Conservation (phyloP, 2,113 vertebrate species). For the Eira barbara region DNA sequence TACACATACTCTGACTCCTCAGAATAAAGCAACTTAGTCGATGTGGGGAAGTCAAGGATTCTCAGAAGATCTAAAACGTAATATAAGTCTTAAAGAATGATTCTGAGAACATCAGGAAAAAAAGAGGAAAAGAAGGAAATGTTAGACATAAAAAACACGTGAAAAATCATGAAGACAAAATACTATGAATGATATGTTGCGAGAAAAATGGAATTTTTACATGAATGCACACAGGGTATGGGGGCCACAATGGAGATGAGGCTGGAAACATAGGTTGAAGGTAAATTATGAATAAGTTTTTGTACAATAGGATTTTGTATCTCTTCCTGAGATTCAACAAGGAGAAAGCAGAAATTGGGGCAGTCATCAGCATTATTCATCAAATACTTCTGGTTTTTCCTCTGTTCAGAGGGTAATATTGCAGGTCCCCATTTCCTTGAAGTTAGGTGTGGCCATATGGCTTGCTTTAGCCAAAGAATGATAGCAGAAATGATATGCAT, state of each 20-base stretch:
- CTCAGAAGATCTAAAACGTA: background rate
- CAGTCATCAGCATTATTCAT: background rate
- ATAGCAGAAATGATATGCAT: background rate
- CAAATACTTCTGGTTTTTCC: background rate
- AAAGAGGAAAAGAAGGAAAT: background rate
- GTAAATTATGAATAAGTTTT: background rate
- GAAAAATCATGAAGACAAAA: background rate
- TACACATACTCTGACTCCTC: background rate
- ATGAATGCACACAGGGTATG: rapidly evolving
- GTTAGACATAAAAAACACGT: background rate
- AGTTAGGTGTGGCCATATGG: background rate
- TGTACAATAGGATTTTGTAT: background rate
- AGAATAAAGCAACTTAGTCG: background rate
- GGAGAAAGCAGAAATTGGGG: background rate
- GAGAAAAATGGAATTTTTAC: background rate
- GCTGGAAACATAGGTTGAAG: background rate
- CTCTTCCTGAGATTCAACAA: background rate
- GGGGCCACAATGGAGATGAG: rapidly evolving
- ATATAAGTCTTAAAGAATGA: background rate
- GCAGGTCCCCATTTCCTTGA: background rate
- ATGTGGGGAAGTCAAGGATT: background rate
- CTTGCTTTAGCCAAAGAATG: background rate
- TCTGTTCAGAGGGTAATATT: background rate
- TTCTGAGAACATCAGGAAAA: background rate
- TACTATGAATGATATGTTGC: background rate